Evolutionary conservation across 2,888 invertebrate species (phyloP).

Genomic region (Acanthosepion lycidas): DNA sequence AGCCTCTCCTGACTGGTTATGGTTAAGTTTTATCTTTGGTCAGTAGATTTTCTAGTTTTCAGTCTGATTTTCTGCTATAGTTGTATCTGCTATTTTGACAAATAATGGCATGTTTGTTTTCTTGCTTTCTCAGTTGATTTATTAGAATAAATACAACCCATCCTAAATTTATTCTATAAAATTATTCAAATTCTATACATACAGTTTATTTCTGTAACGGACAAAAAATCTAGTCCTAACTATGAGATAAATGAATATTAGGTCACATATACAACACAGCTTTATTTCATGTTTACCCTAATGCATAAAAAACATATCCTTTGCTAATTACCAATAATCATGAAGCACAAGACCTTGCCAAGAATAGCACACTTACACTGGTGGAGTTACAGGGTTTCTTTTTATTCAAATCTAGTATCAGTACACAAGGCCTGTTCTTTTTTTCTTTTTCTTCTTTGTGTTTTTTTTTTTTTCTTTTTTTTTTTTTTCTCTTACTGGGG

Average conservation of each 20-base stretch:
- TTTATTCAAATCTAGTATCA: background rate
- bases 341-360: background rate
- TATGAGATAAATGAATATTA: background rate
- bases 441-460: background rate
- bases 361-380: background rate
- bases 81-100: too few species aligned
- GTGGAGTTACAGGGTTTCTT: background rate
- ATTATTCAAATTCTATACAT: too few species aligned
- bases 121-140: background rate
- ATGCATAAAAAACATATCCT: background rate
- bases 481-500: background rate
- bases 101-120: background rate
- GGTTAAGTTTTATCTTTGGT: too few species aligned
- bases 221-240: background rate
- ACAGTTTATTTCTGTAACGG: background rate
- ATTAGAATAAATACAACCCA: background rate
- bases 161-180: too few species aligned
- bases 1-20: too few species aligned
- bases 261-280: background rate
- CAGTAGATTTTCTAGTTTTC: too few species aligned
- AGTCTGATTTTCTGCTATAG: too few species aligned
- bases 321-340: background rate
- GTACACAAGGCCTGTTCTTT: background rate
- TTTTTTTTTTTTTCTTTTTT: background rate
- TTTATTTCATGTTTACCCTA: background rate